Evolutionary conservation across 2,797 vertebrate species (phyloP).

Genomic region (Serranus cabrilla): DNA sequence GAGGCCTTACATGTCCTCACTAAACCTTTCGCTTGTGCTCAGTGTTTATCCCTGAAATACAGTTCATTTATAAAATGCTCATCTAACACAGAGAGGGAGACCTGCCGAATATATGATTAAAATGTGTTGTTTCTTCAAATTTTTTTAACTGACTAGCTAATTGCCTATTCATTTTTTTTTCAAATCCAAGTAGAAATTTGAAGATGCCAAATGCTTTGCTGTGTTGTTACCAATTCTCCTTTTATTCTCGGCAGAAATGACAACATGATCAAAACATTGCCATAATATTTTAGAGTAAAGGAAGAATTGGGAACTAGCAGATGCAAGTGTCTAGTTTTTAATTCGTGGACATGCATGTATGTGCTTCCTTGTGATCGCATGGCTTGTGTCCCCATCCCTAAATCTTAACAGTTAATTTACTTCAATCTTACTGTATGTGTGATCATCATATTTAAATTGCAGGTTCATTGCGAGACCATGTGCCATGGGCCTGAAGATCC

Average conservation of each 20-base stretch:
- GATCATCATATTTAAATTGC: conserved; percentile 60
- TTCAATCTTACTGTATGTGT: not conserved
- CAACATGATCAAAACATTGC: not conserved
- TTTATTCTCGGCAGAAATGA: not conserved
- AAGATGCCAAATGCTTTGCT: not conserved
- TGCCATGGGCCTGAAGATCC: conserved; percentile 97
- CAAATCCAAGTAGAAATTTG: not conserved
- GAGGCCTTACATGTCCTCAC: conserved; percentile 38
- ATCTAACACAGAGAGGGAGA: too few species aligned
- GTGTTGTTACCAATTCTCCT: not conserved
- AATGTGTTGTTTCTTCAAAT: not conserved
- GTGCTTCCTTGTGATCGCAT: not conserved
- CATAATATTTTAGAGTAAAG: conserved; percentile 6
- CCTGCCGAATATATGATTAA: too few species aligned
- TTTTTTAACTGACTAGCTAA: not conserved
- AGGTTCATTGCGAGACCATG: conserved; percentile 98
- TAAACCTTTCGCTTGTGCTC: conserved; percentile 5
- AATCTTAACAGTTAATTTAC: not conserved
- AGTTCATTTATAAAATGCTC: not conserved
- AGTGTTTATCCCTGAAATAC: not conserved
- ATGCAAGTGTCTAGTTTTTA: not conserved
- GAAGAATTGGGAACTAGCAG: not conserved
- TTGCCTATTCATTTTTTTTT: not conserved
- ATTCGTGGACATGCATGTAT: not conserved
- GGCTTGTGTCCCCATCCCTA: not conserved